Base-by-base conservation (phyloP, 2,888 invertebrate species). In the Papilio demoleus region DNA sequence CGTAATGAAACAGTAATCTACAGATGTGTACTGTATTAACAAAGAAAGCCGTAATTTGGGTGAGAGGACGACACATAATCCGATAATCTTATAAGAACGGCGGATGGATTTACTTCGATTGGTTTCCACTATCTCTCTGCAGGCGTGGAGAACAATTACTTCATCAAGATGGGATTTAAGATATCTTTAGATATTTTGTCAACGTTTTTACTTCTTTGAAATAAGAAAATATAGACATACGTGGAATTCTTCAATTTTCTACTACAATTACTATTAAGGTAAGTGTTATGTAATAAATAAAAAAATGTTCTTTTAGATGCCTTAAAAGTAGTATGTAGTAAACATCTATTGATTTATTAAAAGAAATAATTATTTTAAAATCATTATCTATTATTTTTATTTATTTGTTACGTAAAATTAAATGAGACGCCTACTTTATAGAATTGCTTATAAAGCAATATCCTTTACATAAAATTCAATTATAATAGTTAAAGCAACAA, bases 61-160 rank as follows among this genome's bases (percentile, higher is more conserved):
- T 47, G n/a, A 50, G n/a, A n/a, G 27, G 12, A 38, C 38, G 38
- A 27, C 47, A 38, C 59, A 60, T 67, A 67, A 67, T 67, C 60
- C 50, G 38, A 61, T 61, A 67, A 67, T 67, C 38, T 27, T 40
- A 67, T 67, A 50, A 70, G 67, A 58, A 40, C 60, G 11, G 24
- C 9, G 34, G 31, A 42, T 68, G 24, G 27, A 64, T 31, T 66
- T 58, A 56, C 53, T 47, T 62, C 63, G 66, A 62, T 62, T 56
- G 63, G 45, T 56, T 62, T 12, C 24, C 22, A 19, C 42, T 68
- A 63, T 68, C 62, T 45, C 58, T n/a, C 5, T 42, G 22, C 12
- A 42, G 63, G 47, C 53, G 40, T n/a, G 50, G 14, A 27, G 58
- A 69, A 68, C 72, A 66, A 72, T 69, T 67, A 70, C n/a, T 66